Evolutionary conservation across 2,797 vertebrate species (phyloP).

Genomic region (Scolopax rusticola): DNA sequence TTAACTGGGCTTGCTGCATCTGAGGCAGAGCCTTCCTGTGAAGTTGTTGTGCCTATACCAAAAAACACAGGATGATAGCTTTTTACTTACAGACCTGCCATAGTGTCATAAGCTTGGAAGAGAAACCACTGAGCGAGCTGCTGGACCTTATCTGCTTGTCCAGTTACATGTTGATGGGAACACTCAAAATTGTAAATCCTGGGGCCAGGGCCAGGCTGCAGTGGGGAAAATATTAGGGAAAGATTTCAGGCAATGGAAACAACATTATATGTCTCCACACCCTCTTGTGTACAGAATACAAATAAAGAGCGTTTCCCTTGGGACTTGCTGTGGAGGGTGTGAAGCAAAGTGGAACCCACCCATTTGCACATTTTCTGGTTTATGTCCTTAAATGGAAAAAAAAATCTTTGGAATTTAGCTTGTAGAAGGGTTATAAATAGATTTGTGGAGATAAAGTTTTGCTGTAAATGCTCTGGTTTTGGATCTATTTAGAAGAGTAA

Average conservation of each 20-base stretch:
- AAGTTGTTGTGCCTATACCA: accelerated
- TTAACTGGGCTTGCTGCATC: not conserved
- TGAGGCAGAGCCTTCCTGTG: not conserved
- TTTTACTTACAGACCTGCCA: not conserved
- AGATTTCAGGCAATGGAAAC: slow-evolving; percentile 53
- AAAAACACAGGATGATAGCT: not conserved
- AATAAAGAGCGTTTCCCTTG: slow-evolving; percentile 22
- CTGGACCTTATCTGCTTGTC: slow-evolving; percentile 19
- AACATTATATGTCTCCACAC: slow-evolving; percentile 57
- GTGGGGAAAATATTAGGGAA: slow-evolving; percentile 61
- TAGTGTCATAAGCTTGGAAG: not conserved
- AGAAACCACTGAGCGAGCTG: slow-evolving; percentile 12
- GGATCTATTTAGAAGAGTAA: not conserved
- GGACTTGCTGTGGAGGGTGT: slow-evolving; percentile 14
- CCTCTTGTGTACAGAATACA: slow-evolving; percentile 59
- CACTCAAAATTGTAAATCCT: not conserved
- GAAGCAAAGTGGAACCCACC: slow-evolving; percentile 35
- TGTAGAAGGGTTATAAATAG: slow-evolving; percentile 41
- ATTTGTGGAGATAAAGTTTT: slow-evolving; percentile 43
- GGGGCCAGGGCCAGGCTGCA: not conserved
- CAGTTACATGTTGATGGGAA: not conserved
- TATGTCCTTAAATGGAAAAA: slow-evolving; percentile 63
- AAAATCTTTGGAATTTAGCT: slow-evolving; percentile 49
- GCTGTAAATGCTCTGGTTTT: not conserved
- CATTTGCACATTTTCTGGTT: slow-evolving; percentile 41